Conservation (phyloP, 2,113 vertebrate genomes). For the Odobenus rosmarus region DNA sequence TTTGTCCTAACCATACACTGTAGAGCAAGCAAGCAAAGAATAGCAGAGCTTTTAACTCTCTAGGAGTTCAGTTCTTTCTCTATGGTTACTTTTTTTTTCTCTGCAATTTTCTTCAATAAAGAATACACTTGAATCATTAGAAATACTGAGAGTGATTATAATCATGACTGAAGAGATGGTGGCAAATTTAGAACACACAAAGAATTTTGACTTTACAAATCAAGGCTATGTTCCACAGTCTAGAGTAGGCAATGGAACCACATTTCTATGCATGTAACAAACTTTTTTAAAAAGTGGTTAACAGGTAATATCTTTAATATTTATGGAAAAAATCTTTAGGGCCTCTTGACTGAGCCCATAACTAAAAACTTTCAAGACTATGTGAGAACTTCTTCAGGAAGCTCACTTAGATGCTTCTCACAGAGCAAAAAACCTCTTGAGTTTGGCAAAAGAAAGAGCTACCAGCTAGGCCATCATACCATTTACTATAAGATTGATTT, state of each 20-base stretch:
- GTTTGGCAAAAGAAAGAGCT: not conserved
- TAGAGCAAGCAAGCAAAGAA: not conserved
- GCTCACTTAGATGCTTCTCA: not conserved
- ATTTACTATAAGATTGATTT: not conserved
- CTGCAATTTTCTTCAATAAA: constrained; percentile 40
- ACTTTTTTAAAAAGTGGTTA: not conserved
- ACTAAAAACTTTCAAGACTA: not conserved
- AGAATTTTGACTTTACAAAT: constrained; percentile 27
- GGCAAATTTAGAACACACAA: not conserved
- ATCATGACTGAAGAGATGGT: not conserved
- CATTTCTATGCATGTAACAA: not conserved
- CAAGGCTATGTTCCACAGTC: not conserved
- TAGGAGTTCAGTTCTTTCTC: not conserved
- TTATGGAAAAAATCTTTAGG: not conserved
- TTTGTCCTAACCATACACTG: not conserved
- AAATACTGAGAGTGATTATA: not conserved
- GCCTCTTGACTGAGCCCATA: not conserved
- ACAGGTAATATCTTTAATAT: not conserved
- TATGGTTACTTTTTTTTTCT: not conserved
- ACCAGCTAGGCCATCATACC: not conserved
- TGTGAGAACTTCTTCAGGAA: not conserved
- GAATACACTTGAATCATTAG: constrained; percentile 30
- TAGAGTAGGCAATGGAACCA: not conserved
- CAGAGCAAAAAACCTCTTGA: not conserved
- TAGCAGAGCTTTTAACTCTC: not conserved